phyloP scores from a whole-genome alignment of 2,888 invertebrate genomes.

The Homarus gammarus region DNA sequence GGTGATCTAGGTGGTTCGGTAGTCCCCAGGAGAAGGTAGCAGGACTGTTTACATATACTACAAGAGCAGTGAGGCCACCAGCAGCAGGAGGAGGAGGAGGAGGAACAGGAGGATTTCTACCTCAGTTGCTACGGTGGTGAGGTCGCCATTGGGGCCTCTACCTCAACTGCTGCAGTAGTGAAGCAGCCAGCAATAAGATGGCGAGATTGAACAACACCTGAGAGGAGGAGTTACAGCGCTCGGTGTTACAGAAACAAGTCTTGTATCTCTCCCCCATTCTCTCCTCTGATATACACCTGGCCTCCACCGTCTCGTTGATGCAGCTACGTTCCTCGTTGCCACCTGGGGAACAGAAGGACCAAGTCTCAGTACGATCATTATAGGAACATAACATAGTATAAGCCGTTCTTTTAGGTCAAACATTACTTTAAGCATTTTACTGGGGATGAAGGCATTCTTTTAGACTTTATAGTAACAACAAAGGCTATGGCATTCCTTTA shows the following conservation, averaged over 20 bases:
- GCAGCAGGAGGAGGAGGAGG: neutral
- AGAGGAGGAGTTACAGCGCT: slow-evolving; percentile 33
- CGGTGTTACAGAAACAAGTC: slow-evolving; percentile 38
- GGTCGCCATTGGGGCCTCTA: neutral
- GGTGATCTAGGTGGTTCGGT: too few species aligned
- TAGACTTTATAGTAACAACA: too few species aligned
- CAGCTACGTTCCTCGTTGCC: slow-evolving; percentile 24
- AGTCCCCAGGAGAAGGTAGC: too few species aligned
- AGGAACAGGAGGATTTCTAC: neutral
- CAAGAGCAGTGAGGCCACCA: neutral
- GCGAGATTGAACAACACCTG: neutral
- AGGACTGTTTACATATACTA: too few species aligned
- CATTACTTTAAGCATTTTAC: too few species aligned
- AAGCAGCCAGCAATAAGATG: neutral
- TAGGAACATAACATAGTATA: neutral
- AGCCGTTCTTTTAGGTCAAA: neutral
- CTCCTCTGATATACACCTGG: neutral
- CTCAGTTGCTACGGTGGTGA: neutral
- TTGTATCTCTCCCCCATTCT: neutral
- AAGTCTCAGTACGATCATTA: too few species aligned
- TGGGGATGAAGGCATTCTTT: neutral
- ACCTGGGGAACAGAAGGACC: neutral
- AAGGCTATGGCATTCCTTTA: neutral
- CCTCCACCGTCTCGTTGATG: slow-evolving; percentile 1
- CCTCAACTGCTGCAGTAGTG: neutral